Conservation (phyloP, 35 echinoderm and acorn worm species). For the Ptychodera flava region DNA sequence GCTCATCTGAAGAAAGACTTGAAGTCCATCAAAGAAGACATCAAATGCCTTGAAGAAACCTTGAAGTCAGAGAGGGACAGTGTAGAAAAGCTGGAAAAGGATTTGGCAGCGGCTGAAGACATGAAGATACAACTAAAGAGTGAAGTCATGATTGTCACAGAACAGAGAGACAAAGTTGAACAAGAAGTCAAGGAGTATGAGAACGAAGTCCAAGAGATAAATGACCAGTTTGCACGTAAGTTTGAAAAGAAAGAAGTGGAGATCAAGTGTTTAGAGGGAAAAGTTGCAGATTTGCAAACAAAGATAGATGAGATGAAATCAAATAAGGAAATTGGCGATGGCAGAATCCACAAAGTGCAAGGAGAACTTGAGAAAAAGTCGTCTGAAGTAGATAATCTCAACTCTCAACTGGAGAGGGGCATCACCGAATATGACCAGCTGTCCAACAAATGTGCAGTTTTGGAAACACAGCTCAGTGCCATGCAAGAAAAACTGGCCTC, state of each 20-base stretch:
- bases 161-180: conserved; percentile 16
- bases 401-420: background rate
- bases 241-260: too few relatives aligned
- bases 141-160: background rate
- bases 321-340: too few relatives aligned
- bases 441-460: background rate
- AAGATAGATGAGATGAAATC: too few relatives aligned
- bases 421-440: background rate
- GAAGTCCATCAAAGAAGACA: background rate
- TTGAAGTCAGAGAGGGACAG: background rate
- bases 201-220: too few relatives aligned
- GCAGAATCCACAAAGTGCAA: too few relatives aligned
- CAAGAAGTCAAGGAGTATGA: conserved; percentile 4
- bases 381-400: too few relatives aligned
- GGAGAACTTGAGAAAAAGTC: too few relatives aligned
- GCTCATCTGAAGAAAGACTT: background rate
- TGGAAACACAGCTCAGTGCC: background rate
- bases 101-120: too few relatives aligned
- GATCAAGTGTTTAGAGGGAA: too few relatives aligned
- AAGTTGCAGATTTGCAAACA: too few relatives aligned
- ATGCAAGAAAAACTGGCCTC: background rate
- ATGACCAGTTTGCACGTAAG: too few relatives aligned
- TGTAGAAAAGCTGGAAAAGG: background rate
- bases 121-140: background rate
- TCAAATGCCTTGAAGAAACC: background rate